Conservation (phyloP, 2,113 vertebrate species). For the Phylloscopus trochiloides region DNA sequence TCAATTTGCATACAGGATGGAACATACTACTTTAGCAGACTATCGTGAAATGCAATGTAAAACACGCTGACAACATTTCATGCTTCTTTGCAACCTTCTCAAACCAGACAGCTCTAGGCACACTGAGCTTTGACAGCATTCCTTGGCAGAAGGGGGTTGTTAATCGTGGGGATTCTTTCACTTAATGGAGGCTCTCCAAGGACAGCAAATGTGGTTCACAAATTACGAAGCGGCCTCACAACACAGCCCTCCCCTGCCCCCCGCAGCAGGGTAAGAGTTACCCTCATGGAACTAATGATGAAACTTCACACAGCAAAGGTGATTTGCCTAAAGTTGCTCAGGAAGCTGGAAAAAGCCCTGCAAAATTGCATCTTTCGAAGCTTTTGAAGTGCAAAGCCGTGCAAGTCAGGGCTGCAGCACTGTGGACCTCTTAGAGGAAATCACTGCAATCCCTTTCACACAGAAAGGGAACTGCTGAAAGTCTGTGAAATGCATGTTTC, state of each 20-base stretch:
- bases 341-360: background rate
- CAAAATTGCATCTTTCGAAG: background rate
- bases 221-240: fast-evolving
- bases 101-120: background rate
- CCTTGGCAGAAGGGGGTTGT: fast-evolving
- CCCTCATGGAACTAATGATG: background rate
- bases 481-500: background rate
- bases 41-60: background rate
- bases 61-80: background rate
- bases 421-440: background rate
- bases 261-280: background rate
- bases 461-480: background rate
- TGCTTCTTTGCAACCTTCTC: background rate
- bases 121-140: fast-evolving
- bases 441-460: background rate
- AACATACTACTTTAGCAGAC: conserved; percentile 45
- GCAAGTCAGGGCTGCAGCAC: background rate
- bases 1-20: conserved; percentile 61
- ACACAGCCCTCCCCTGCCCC: background rate
- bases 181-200: background rate
- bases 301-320: background rate
- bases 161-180: background rate
- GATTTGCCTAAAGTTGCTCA: conserved; percentile 45
- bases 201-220: background rate
- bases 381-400: background rate